These are phyloP conservation scores for Pseudococcus longispinus DNA, from an alignment of 2,888 invertebrate species.

Conservation along the genomic window DNA sequence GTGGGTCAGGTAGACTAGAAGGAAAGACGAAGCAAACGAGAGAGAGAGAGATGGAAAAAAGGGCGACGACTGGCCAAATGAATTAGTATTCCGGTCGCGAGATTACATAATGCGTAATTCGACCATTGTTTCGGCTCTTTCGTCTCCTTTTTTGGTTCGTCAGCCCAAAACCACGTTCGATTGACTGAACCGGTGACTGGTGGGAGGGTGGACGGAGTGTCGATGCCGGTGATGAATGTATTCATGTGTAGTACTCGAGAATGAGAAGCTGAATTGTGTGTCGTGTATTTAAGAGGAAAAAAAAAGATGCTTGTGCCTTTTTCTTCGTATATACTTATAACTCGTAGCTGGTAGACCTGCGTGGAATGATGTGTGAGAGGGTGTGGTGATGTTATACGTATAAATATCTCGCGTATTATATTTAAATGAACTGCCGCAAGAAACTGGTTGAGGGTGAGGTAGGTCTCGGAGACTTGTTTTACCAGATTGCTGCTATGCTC, in stretches of 20 bases:
- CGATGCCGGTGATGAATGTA: not conserved
- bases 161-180: not conserved
- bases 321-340: not conserved
- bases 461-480: conserved; percentile 30
- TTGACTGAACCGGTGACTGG: not conserved
- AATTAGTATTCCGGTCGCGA: conserved; percentile 39
- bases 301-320: not conserved
- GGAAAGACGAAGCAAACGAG: not conserved
- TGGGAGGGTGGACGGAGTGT: not conserved
- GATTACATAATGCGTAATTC: conserved; percentile 28
- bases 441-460: conserved; percentile 18
- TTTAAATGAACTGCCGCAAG: not conserved
- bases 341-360: not conserved
- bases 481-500: not conserved
- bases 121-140: conserved; percentile 27
- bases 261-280: not conserved
- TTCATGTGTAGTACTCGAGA: not conserved
- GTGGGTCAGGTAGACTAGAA: conserved; percentile 18
- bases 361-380: not conserved
- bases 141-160: conserved; percentile 31
- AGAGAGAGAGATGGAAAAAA: not conserved
- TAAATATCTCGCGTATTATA: conserved; percentile 27
- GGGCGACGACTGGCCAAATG: conserved; percentile 40
- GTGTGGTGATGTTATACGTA: not conserved
- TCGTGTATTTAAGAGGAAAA: not conserved